phyloP scores from a whole-genome alignment of 2,797 vertebrate genomes.

The Premnoplex brunnescens region DNA sequence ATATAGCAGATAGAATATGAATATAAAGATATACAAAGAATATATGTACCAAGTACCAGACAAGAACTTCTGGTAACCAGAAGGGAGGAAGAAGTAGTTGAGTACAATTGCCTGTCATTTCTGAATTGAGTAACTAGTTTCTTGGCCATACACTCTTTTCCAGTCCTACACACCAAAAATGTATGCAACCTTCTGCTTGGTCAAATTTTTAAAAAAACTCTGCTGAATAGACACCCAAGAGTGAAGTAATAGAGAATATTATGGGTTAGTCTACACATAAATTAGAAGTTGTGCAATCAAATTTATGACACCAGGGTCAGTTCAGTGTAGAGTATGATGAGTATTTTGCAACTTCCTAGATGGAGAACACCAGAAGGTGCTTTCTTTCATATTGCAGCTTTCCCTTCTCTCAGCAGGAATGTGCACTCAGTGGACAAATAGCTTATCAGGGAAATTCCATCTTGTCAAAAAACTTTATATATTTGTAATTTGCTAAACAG shows the following conservation, averaged over 20 bases:
- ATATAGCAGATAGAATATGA: neutral
- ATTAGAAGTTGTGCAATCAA: neutral
- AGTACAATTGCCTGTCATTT: neutral
- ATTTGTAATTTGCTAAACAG: neutral
- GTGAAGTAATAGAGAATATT: neutral
- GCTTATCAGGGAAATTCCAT: neutral
- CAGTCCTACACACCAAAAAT: neutral
- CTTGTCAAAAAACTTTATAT: neutral
- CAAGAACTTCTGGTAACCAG: neutral
- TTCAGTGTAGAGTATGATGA: neutral
- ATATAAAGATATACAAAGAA: neutral
- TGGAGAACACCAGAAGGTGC: neutral
- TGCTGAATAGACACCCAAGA: neutral
- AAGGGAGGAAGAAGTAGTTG: neutral
- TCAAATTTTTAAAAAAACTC: neutral
- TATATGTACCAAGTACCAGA: neutral
- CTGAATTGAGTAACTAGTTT: neutral
- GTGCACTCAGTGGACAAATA: neutral
- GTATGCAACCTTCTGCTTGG: neutral
- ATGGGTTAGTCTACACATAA: neutral
- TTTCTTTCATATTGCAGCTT: neutral
- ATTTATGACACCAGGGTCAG: neutral
- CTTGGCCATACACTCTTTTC: neutral
- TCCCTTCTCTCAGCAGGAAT: neutral
- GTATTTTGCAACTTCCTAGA: neutral